These are phyloP conservation scores for Serripes groenlandicus DNA, from an alignment of 2,888 invertebrate genomes.

Conservation along the genomic window DNA sequence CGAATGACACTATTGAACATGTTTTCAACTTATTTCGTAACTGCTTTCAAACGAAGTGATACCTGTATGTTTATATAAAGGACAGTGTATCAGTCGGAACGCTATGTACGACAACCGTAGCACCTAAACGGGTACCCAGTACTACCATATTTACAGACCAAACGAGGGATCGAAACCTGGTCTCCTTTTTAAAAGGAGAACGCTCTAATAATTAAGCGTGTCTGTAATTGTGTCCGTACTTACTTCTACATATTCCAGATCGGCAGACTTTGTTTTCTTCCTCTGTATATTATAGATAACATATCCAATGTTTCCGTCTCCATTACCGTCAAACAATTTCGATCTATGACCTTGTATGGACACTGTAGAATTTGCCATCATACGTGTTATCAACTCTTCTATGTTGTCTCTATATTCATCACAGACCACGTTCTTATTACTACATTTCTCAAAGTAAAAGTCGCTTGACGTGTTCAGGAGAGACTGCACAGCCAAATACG, in stretches of 20 bases:
- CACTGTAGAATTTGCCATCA: neutral
- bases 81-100: too few relatives aligned
- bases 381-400: neutral
- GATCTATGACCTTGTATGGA: neutral
- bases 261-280: neutral
- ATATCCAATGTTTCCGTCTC: slow-evolving; percentile 7
- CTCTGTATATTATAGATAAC: slow-evolving; percentile 17
- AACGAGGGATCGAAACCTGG: neutral
- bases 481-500: neutral
- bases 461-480: neutral
- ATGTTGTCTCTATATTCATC: slow-evolving; percentile 1
- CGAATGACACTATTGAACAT: too few relatives aligned
- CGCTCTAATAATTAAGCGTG: neutral
- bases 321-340: neutral
- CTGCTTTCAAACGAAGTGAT: neutral
- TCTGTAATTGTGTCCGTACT: neutral
- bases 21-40: too few relatives aligned
- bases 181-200: neutral
- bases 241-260: neutral
- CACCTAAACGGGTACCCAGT: neutral
- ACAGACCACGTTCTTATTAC: neutral
- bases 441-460: neutral
- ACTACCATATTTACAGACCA: neutral
- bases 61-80: neutral
- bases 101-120: too few relatives aligned